phyloP scores from a whole-genome alignment of 2,113 vertebrate species.

The Xenus cinereus region DNA sequence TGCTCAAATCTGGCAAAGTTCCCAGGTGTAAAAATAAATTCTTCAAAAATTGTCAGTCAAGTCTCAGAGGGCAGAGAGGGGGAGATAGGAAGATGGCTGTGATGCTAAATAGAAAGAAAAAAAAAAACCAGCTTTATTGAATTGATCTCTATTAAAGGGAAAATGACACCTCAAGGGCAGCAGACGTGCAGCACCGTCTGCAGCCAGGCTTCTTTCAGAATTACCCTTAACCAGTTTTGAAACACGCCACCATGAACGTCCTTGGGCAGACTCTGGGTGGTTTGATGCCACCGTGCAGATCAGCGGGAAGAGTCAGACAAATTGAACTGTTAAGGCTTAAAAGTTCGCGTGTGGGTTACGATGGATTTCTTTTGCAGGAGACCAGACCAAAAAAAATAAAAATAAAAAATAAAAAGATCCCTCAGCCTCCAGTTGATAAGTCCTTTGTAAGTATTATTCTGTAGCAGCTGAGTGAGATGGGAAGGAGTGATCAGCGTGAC shows the following conservation, averaged over 20 bases:
- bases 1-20: not conserved
- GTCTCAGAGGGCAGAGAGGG: not conserved
- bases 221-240: not conserved
- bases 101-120: not conserved
- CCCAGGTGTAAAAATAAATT: not conserved
- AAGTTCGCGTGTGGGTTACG: not conserved
- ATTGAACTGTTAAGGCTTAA: too few species aligned
- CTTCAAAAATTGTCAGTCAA: not conserved
- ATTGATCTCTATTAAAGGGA: not conserved
- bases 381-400: not conserved
- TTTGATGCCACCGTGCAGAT: not conserved
- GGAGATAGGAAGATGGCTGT: not conserved
- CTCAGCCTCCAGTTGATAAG: not conserved
- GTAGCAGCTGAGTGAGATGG: not conserved
- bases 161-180: conserved; percentile 8
- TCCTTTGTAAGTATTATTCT: not conserved
- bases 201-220: not conserved
- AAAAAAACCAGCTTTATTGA: not conserved
- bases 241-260: fast-evolving
- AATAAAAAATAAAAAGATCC: not conserved
- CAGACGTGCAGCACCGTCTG: not conserved
- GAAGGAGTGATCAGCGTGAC: not conserved
- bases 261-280: not conserved
- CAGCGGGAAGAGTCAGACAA: not conserved
- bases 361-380: not conserved